Evolutionary conservation across 2,797 vertebrate genomes (phyloP), one percentile per base, ranked within the genome.

Genomic region (Pangasius krempfi): DNA sequence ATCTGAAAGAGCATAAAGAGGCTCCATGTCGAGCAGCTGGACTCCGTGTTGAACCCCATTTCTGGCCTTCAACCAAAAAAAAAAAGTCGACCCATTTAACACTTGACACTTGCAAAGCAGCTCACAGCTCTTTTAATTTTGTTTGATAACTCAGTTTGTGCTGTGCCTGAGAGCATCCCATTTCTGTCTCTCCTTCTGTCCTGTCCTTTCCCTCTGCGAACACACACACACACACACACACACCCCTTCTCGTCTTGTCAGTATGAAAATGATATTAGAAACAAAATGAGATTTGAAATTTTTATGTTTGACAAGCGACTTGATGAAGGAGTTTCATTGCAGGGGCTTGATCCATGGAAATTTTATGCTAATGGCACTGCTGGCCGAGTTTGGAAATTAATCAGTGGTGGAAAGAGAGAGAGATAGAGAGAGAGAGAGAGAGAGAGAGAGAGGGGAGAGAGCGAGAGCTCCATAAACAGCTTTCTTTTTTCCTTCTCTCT

Each of bases 221-320:
- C 37, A 40, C 33, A 37, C 52, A 33, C 37, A 27, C 56, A 1
- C 33, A 40, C 4, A 13, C 14, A 22, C 70, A 72, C 56, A 54
- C 75, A 58, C 86, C 40, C 72, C 18, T 89, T 87, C 80, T 91
- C 92, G 78, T 92, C 83, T 52, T 52, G 91, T 89, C 86, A 70
- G 92, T 94, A 94, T 92, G 94, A 96, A 96, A 96, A 96, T 95
- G 88, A 96, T 96, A 96, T 97, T 96, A 96, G 94, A 96, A 96
- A 96, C 96, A 96, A 96, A 97, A 97, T 96, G 95, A 97, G 96
- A 96, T 96, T 96, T 95, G 93, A 96, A 96, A 96, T 96, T 95
- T 86, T 95, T 94, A 93, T 96, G 95, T 96, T 96, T 96, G 96
- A 97, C 96, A 97, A 95, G 96, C 93, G 93, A 93, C 94, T 96